Percentiles rank a stretch among this genome's conserved stretches.
Conservation (phyloP, 1,140 invertebrate species). For the Brachionus angularis region DNA sequence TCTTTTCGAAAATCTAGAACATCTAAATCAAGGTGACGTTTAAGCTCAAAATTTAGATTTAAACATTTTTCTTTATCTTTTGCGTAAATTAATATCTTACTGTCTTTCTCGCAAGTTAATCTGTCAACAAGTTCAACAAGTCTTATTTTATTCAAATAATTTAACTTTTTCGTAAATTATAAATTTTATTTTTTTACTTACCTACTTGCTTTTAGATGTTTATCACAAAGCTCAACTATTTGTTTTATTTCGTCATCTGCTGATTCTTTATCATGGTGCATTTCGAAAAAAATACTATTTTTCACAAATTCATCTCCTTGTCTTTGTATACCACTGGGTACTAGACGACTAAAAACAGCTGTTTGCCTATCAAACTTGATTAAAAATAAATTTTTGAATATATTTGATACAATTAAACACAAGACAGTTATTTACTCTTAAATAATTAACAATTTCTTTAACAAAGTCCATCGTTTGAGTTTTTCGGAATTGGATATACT, state of each 20-base stretch:
- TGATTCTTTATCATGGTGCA: conserved; percentile 44
- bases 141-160: neutral
- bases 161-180: neutral
- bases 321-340: conserved; percentile 39
- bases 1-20: conserved; percentile 42
- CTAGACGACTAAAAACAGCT: conserved; percentile 34
- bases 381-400: neutral
- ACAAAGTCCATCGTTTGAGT: conserved; percentile 41
- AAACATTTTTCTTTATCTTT: conserved; percentile 43
- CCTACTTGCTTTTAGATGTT: conserved; percentile 29
- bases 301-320: conserved; percentile 43
- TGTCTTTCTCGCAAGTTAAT: conserved; percentile 28
- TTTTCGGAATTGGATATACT: conserved; percentile 43
- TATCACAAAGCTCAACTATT: conserved; percentile 40
- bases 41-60: conserved; percentile 38
- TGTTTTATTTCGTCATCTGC: conserved; percentile 41
- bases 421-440: neutral
- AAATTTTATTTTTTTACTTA: conserved; percentile 1
- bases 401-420: neutral
- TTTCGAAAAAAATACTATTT: conserved; percentile 44
- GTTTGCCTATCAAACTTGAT: conserved; percentile 28
- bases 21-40: conserved; percentile 23
- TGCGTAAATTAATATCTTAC: conserved; percentile 42
- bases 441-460: conserved; percentile 15
- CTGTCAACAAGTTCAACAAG: conserved; percentile 32